A percentile compares a stretch with the other conserved stretches of the same genome.
Conservation (phyloP, 1,140 invertebrate genomes). For the Ceratosolen solmsi region DNA sequence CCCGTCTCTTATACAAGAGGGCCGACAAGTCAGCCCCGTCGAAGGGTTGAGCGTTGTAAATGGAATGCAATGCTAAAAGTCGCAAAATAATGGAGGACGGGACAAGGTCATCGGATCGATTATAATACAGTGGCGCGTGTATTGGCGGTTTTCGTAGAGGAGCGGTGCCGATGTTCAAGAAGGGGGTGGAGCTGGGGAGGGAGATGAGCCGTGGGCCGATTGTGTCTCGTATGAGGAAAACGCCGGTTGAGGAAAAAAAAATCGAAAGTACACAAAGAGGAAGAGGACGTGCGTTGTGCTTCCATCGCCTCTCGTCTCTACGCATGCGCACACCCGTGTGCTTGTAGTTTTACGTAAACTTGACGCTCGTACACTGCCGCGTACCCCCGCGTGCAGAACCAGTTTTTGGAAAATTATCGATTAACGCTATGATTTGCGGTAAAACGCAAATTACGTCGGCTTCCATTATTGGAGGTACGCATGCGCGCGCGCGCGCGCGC, state of each 20-base stretch:
- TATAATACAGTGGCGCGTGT: too few relatives aligned
- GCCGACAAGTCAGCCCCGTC: too few relatives aligned
- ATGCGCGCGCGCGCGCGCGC: neutral
- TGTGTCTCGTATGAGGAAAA: too few relatives aligned
- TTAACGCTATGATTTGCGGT: slow-evolving; percentile 40
- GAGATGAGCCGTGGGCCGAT: too few relatives aligned
- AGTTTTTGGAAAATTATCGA: slow-evolving; percentile 43
- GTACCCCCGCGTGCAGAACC: slow-evolving; percentile 3
- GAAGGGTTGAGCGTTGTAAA: too few relatives aligned
- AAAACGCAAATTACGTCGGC: slow-evolving; percentile 19
- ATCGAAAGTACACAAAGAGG: neutral
- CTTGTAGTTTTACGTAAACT: slow-evolving; percentile 33
- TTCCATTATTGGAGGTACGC: slow-evolving; percentile 16
- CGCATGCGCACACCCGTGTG: neutral
- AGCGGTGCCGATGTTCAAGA: neutral
- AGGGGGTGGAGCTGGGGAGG: neutral
- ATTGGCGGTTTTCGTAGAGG: too few relatives aligned
- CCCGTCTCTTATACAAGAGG: too few relatives aligned
- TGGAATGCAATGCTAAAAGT: too few relatives aligned
- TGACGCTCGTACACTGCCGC: neutral
- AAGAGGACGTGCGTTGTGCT: neutral
- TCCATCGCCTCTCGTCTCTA: neutral
- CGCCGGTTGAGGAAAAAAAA: neutral
- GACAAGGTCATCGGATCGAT: too few relatives aligned
- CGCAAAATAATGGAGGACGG: too few relatives aligned